These are phyloP conservation scores for Laodelphax striatellus DNA, from an alignment of 1,140 invertebrate genomes.

Conservation along the genomic window DNA sequence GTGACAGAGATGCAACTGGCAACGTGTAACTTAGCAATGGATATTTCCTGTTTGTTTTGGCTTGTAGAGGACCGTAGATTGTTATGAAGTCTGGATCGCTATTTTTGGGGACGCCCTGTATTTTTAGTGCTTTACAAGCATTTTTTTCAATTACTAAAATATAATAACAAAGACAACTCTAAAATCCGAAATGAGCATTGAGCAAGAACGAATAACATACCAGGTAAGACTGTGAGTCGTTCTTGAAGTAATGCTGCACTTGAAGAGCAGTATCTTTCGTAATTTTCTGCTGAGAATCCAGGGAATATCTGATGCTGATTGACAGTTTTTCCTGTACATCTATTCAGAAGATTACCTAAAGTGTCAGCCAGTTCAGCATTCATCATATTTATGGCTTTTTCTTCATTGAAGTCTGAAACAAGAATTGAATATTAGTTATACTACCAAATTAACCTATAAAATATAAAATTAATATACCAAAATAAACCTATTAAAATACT, in stretches of 20 bases:
- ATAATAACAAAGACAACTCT: not conserved
- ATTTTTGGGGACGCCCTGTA: no score
- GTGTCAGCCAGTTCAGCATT: slow-evolving; percentile 90
- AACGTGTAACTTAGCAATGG: no score
- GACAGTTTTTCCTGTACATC: slow-evolving; percentile 60
- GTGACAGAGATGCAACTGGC: no score
- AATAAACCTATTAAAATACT: no score
- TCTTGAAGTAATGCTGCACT: slow-evolving; percentile 11
- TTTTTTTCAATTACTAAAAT: not conserved
- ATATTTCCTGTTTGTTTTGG: no score
- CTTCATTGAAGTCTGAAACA: slow-evolving; percentile 70
- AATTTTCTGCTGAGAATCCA: slow-evolving; percentile 35
- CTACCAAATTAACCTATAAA: no score
- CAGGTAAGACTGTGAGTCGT: slow-evolving; percentile 11
- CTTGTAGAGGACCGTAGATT: no score
- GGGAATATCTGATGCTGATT: slow-evolving; percentile 72
- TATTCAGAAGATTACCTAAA: slow-evolving; percentile 79
- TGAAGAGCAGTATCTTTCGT: slow-evolving; percentile 26
- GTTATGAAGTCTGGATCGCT: no score
- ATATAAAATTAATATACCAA: no score
- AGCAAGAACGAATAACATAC: slow-evolving; percentile 1
- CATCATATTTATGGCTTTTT: slow-evolving; percentile 60
- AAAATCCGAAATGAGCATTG: not conserved
- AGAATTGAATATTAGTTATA: slow-evolving; percentile 9
- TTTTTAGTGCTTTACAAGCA: not conserved